phyloP scores from a whole-genome alignment of 2,888 invertebrate genomes.

The Cephus nigrinus region DNA sequence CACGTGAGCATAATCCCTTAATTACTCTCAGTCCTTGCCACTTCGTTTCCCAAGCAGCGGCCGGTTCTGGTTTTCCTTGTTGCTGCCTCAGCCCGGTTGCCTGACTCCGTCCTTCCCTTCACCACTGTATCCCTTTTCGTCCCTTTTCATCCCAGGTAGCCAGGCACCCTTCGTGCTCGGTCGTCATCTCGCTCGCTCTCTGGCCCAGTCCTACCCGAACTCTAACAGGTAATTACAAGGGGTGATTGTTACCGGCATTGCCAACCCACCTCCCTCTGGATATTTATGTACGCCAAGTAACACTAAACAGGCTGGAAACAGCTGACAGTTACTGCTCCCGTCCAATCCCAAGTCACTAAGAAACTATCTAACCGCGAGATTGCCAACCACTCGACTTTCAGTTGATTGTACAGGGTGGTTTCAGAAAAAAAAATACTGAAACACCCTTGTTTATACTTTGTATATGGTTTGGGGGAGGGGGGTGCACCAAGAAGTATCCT shows the following conservation, averaged over 20 bases:
- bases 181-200: not conserved
- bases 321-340: conserved; percentile 34
- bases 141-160: conserved; percentile 3
- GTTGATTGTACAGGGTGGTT: too few species aligned
- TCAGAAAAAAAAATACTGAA: too few species aligned
- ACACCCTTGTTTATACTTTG: too few species aligned
- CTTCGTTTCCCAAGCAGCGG: conserved; percentile 5
- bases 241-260: conserved; percentile 37
- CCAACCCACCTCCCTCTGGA: conserved; percentile 23
- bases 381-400: not conserved
- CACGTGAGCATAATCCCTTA: conserved; percentile 45
- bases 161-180: not conserved
- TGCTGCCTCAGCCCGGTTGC: conserved; percentile 15
- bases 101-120: conserved; percentile 7
- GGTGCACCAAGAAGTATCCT: too few species aligned
- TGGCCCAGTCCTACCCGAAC: conserved; percentile 3
- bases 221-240: conserved; percentile 44
- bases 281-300: conserved; percentile 42
- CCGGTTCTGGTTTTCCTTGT: conserved; percentile 3
- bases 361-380: not conserved
- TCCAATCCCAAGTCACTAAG: conserved; percentile 7
- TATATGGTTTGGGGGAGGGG: too few species aligned
- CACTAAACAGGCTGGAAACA: conserved; percentile 38
- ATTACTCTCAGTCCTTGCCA: conserved; percentile 36
- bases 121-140: conserved; percentile 12